Base-by-base conservation (phyloP, 2,888 invertebrate genomes). In the Agrochola macilenta region DNA sequence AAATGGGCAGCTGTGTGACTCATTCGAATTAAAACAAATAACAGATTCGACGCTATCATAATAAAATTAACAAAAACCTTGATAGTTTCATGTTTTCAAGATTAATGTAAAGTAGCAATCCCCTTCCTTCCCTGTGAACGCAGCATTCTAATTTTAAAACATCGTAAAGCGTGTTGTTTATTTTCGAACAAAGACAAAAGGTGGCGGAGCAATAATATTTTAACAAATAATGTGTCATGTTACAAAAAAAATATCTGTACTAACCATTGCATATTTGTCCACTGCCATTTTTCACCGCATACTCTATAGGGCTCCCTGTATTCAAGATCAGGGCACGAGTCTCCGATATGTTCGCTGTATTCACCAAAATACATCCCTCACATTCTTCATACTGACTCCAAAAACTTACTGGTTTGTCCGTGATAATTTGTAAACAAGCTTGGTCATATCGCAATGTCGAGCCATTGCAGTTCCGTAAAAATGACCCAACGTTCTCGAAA, bases 341-440 rank as follows among this genome's bases (percentile, higher is more conserved):
- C 12, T 87, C 81, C 5, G 88, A 77, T 54, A 94, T 83, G 12
- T 85, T 88, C 7, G 88, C 88, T 8, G 91, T 94, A 54, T 93
- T 87, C 89, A 92, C 84, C 76, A 96, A 87, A 64, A 82, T 88
- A 83, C 96, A 96, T 58, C 95, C 94, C 81, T 97, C 94, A 75
- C 97, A 97, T 86, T 96, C 97, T 57, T 94, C 94, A 86, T 95
- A 96, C 85, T 97, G 96, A 84, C 95, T 96, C 94, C 92, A 95
- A 87, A 97, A 95, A 69, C 82, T 91, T 54, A 97, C 89, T 79
- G 89, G 82, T 79, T 92, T 89, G 1, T 92, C 88, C 14, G 95
- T 92, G 60, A 92, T 83, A 71, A 97, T 92, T 90, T 95, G 93
- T 90, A 97, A 93, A 91, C 97, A 97, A 74, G 97, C 96, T 89